Evolutionary conservation across 1,140 invertebrate species (phyloP), one percentile per base, ranked within the genome.

Genomic region (Nylanderia fulva): DNA sequence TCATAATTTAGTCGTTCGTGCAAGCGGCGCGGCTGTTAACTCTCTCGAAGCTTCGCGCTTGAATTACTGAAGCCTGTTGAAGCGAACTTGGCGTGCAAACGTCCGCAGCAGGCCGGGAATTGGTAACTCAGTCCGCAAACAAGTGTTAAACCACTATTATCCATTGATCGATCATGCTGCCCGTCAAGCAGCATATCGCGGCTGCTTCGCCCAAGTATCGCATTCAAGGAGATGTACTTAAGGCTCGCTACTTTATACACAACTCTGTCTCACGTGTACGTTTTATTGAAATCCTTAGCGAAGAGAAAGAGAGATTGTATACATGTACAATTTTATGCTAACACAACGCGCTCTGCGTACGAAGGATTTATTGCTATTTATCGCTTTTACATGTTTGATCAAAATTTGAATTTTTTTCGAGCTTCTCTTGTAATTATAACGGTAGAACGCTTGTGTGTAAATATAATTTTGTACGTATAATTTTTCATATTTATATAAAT

Each of bases 1-100:
- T 82, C 77, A 82, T 82, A 71, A 82, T 82, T 82, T 82, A 82
- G 52, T 82, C 77, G 77, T 71, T 71, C 77, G 77, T 58, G 66
- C 64, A 58, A 82, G 13, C 54, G 77, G 66, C 52, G 77, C 18
- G 52, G 48, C 77, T 58, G 77, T 71, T 82, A 82, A 82, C 52
- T 82, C 29, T 82, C 29, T 64, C 52, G 21, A 36, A 58, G 77
- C 77, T 71, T 80, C 77, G 29, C 77, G 77, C 77, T 71, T 71
- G 66, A 71, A 71, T 82, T 82, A 58, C 77, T 72, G 42, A 82
- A 82, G 77, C 66, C 52, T 58, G 66, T 71, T 82, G 77, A 82
- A 82, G 77, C 52, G 66, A 82, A 82, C 66, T 82, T 82, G 56
- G 77, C 66, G 77, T 71, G 77, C 77, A 58, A 82, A 82, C 54